These are phyloP conservation scores for Anas flavirostris DNA, from an alignment of 2,797 vertebrate genomes.

Conservation along the genomic window DNA sequence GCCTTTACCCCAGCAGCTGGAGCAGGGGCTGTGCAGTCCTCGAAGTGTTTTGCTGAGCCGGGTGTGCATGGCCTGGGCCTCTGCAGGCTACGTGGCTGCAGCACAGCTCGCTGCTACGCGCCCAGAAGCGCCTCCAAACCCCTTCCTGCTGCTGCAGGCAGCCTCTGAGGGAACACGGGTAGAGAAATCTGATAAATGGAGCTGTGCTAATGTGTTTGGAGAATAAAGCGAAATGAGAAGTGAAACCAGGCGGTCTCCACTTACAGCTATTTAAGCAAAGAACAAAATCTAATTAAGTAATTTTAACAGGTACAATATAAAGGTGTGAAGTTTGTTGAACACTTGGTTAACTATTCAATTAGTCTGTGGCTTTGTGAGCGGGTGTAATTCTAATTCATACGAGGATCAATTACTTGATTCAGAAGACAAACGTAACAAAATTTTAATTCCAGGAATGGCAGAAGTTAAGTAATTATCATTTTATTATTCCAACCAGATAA, in stretches of 20 bases:
- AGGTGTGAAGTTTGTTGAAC: slow-evolving; percentile 44
- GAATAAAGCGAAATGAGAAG: background rate
- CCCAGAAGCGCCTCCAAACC: background rate
- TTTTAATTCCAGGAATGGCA: background rate
- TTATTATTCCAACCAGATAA: background rate
- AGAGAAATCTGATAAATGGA: background rate
- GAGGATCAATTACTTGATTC: slow-evolving; percentile 31
- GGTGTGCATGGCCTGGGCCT: rapidly evolving
- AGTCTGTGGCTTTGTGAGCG: background rate
- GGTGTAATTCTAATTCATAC: background rate
- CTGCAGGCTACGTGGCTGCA: rapidly evolving
- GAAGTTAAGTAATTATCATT: slow-evolving; percentile 5
- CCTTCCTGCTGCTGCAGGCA: background rate
- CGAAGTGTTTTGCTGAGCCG: rapidly evolving
- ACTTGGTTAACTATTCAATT: slow-evolving; percentile 37
- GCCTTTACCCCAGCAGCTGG: rapidly evolving
- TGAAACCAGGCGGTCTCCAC: background rate
- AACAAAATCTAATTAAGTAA: background rate
- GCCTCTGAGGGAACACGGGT: background rate
- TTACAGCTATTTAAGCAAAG: background rate
- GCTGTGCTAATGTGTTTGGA: background rate
- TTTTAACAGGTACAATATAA: background rate
- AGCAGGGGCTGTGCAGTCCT: rapidly evolving
- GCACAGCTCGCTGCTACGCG: background rate
- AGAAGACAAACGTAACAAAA: slow-evolving; percentile 13